A percentile compares a stretch with the other conserved stretches of the same genome.
Conservation (phyloP, 1,140 invertebrate species). For the Drosophila bocki region DNA sequence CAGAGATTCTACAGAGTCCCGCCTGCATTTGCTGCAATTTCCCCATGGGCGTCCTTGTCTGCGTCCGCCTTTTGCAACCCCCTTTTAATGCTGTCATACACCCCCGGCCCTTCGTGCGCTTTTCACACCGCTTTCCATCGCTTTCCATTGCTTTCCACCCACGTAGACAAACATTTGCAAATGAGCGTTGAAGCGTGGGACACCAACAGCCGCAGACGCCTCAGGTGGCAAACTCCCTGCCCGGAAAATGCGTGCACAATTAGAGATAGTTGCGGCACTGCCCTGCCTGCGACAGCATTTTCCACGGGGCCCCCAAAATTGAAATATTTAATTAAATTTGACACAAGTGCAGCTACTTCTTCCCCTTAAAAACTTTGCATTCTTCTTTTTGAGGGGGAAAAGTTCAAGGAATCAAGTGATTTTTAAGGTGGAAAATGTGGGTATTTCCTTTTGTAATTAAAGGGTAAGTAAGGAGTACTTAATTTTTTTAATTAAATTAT, state of each 20-base stretch:
- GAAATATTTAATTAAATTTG: slow-evolving; percentile 72
- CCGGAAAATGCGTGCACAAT: slow-evolving; percentile 58
- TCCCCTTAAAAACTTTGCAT: background rate
- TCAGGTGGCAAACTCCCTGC: slow-evolving; percentile 39
- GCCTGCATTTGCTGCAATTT: slow-evolving; percentile 52
- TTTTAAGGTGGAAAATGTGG: background rate
- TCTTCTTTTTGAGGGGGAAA: background rate
- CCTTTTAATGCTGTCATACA: background rate
- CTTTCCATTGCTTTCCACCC: slow-evolving; percentile 4
- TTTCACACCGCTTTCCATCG: slow-evolving; percentile 47
- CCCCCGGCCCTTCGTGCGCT: slow-evolving; percentile 14
- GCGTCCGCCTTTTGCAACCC: background rate
- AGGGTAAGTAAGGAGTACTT: no score
- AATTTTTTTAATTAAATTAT: background rate
- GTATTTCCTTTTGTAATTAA: background rate
- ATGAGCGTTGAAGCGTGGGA: slow-evolving; percentile 70
- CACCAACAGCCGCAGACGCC: slow-evolving; percentile 49
- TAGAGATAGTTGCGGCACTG: slow-evolving; percentile 54
- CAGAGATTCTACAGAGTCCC: slow-evolving; percentile 7
- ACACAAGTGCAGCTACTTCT: slow-evolving; percentile 32
- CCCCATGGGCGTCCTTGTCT: slow-evolving; percentile 38
- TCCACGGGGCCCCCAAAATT: slow-evolving; percentile 32
- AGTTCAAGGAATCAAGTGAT: slow-evolving; percentile 3
- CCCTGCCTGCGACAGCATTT: slow-evolving; percentile 25
- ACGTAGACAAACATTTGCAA: slow-evolving; percentile 74